Conservation (phyloP, 1,140 invertebrate species). For the Camponotus pennsylvanicus region DNA sequence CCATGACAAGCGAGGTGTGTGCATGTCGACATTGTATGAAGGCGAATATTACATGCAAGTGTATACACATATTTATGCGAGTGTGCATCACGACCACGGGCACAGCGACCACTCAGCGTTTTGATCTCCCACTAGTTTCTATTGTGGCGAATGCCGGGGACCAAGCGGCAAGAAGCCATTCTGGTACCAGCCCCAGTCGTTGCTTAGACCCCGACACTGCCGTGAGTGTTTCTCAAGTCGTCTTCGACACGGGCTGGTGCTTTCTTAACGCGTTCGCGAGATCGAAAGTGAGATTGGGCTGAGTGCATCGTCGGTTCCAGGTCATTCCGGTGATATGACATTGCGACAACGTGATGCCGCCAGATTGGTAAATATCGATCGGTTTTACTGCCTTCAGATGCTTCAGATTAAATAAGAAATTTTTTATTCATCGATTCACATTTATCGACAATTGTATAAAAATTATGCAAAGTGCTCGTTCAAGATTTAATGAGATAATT, state of each 20-base stretch:
- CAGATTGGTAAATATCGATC: constrained; percentile 82
- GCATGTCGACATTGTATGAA: constrained; percentile 29
- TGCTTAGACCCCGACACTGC: constrained; percentile 79
- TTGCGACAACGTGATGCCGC: constrained; percentile 81
- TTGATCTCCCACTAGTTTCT: constrained; percentile 83
- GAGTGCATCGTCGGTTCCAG: constrained; percentile 25
- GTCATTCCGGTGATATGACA: constrained; percentile 75
- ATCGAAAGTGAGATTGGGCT: constrained; percentile 61
- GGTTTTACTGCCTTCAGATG: neutral
- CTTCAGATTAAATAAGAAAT: neutral
- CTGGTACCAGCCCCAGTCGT: constrained; percentile 78
- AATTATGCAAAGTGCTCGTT: neutral
- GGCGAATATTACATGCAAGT: constrained; percentile 17
- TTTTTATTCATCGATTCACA: neutral
- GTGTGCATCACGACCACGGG: neutral
- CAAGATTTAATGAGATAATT: neutral
- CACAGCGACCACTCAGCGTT: constrained; percentile 77
- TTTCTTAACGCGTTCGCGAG: constrained; percentile 39
- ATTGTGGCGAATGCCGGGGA: constrained; percentile 79
- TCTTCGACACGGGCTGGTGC: constrained; percentile 30
- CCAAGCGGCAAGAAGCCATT: constrained; percentile 80
- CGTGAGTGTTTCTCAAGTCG: constrained; percentile 68
- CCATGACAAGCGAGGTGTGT: neutral
- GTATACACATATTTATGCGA: constrained; percentile 32
- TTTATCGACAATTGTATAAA: neutral